Evolutionary conservation across 2,113 vertebrate species (phyloP), one percentile per base, ranked within the genome.

Genomic region (Ailurus styani): DNA sequence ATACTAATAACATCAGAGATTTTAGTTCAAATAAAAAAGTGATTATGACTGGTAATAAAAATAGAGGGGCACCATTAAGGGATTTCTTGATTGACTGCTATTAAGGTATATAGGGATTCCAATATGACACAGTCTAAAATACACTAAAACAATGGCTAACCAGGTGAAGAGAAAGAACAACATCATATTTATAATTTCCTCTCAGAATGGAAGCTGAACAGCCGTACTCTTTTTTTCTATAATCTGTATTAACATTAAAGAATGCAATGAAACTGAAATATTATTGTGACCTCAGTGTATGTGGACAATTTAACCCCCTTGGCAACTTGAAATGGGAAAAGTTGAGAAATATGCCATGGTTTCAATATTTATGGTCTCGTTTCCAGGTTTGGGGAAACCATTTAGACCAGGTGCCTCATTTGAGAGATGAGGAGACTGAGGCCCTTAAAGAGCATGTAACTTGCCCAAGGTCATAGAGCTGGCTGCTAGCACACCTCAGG

Each of bases 21-120:
- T 93, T 95, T 84, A 75, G 40, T 66, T 95, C 66, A 54, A 86
- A 94, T 93, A 86, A 73, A 85, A 94, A 93, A 92, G 70, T 89
- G 14, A 87, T 91, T 94, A 83, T 17, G 4, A 54, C 29, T 40
- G 12, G 23, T 17, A 64, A 87, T 93, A 68, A 92, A 90, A 64
- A 6, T 55, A 34, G 31, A 95, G 11, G 20, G 27, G 2, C 1
- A 3, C 27, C 18, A 50, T 78, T 37, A 82, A 89, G 20, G 15
- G 29, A 54, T 77, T 95, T 93, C 15, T 21, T 77, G 47, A 77
- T 31, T 79, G 40, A 77, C n/a, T 81, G 78, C 68, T 77, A 2
- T 91, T 95, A 68, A 47, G 27, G 25, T 6, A 91, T 12, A 73
- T 10, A 78, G 73, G 55, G 3, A 57, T 77, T 70, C 6, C 3